Percentiles rank a stretch among this genome's conserved stretches.
phyloP scores from a whole-genome alignment of 2,113 vertebrate species.

The Marmota flaviventris region DNA sequence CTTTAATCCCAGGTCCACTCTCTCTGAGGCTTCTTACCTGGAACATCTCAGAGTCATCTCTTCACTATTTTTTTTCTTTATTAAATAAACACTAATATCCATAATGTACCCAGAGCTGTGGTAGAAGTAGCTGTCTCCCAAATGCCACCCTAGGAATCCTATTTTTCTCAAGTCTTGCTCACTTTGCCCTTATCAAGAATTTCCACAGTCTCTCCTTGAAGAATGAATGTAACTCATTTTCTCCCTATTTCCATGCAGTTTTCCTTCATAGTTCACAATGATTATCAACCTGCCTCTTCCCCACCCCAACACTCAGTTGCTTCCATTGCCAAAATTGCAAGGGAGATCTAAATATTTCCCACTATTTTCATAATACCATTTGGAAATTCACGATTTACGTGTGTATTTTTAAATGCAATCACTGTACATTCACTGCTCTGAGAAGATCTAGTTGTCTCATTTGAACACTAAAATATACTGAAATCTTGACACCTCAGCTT shows the following conservation, averaged over 20 bases:
- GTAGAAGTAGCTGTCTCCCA: neutral
- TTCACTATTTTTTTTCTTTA: neutral
- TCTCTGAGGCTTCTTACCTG: neutral
- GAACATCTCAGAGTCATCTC: neutral
- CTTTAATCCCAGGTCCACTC: neutral
- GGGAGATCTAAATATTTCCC: neutral
- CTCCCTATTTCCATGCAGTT: neutral
- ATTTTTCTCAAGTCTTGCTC: neutral
- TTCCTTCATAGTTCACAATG: neutral
- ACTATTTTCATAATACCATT: neutral
- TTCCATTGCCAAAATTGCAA: constrained; percentile 18
- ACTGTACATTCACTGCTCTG: neutral
- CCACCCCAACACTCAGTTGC: neutral
- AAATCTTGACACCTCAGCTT: neutral
- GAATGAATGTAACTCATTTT: neutral
- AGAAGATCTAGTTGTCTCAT: constrained; percentile 6
- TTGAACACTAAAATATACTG: constrained; percentile 8
- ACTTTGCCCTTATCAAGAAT: neutral
- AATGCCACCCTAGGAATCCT: neutral
- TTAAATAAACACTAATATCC: neutral
- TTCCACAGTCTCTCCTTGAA: neutral
- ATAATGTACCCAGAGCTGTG: neutral
- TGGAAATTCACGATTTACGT: constrained; percentile 13
- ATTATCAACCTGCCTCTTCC: neutral
- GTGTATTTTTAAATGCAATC: constrained; percentile 34